Evolutionary conservation across 2,888 invertebrate species (phyloP).

Genomic region (Carpatolechia fugitivella): DNA sequence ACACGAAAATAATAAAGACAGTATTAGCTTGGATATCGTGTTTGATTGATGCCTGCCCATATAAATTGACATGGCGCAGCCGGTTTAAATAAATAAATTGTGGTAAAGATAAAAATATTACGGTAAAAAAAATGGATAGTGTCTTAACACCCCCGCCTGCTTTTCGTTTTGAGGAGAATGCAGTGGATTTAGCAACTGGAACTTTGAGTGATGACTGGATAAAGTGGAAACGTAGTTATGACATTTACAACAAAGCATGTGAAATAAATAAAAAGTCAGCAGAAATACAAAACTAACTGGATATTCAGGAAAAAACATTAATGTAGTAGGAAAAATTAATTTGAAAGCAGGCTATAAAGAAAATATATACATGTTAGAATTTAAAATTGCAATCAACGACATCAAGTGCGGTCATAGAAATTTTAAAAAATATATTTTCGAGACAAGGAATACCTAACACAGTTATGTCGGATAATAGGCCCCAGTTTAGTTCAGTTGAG

Average conservation of each 20-base stretch:
- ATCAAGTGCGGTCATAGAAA: constrained; percentile 7
- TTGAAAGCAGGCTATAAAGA: constrained; percentile 12
- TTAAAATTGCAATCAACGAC: constrained; percentile 13
- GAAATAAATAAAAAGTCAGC: constrained; percentile 13
- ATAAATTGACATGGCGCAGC: constrained; percentile 12
- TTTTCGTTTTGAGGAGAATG: constrained; percentile 1
- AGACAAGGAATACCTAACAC: constrained; percentile 15
- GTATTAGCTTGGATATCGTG: too few species aligned
- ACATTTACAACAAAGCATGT: constrained; percentile 13
- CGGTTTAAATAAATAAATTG: neutral
- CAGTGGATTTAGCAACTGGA: neutral
- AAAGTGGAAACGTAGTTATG: constrained; percentile 9
- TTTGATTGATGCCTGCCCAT: too few species aligned
- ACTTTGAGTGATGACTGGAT: constrained; percentile 9
- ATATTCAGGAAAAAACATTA: constrained; percentile 10
- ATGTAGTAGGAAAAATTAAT: constrained; percentile 15
- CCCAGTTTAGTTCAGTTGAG: constrained; percentile 10
- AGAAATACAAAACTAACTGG: constrained; percentile 5
- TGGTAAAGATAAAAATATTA: too few species aligned
- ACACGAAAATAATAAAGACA: too few species aligned
- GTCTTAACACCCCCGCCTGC: neutral
- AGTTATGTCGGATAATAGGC: constrained; percentile 18
- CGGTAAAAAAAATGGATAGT: constrained; percentile 3
- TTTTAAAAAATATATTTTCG: constrained; percentile 17
- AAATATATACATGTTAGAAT: constrained; percentile 8